These are phyloP conservation scores for Synergus itoensis DNA, from an alignment of 2,888 invertebrate species.

Conservation along the genomic window DNA sequence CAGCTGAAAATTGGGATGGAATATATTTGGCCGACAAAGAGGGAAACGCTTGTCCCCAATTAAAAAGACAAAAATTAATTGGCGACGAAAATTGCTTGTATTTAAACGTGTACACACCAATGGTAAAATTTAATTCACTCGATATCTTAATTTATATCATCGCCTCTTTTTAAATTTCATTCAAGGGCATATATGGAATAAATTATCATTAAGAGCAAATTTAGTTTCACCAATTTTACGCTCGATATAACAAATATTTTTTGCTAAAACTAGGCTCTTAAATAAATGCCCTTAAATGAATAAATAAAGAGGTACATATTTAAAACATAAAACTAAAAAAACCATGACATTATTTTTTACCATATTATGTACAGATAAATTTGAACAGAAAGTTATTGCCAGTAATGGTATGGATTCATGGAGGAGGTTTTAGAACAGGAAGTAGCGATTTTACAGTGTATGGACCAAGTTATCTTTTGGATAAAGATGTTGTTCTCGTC, in stretches of 20 bases:
- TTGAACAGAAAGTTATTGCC: constrained; percentile 76
- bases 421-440: constrained; percentile 88
- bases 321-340: no score
- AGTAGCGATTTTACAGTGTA: constrained; percentile 84
- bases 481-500: constrained; percentile 85
- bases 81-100: constrained; percentile 92
- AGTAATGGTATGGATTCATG: constrained; percentile 88
- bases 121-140: not conserved
- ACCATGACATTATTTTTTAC: no score
- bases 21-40: not conserved
- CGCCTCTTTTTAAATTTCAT: not conserved
- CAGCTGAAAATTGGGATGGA: not conserved
- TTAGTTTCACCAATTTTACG: no score
- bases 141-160: no score
- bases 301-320: no score
- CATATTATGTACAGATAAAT: constrained; percentile 73
- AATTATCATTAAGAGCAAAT: no score
- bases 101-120: constrained; percentile 83
- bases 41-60: constrained; percentile 20
- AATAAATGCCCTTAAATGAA: no score
- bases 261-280: no score
- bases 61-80: constrained; percentile 78
- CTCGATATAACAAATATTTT: no score
- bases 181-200: no score
- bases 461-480: constrained; percentile 85